Evolutionary conservation across 1,140 invertebrate species (phyloP).

Genomic region (Platyura marginata): DNA sequence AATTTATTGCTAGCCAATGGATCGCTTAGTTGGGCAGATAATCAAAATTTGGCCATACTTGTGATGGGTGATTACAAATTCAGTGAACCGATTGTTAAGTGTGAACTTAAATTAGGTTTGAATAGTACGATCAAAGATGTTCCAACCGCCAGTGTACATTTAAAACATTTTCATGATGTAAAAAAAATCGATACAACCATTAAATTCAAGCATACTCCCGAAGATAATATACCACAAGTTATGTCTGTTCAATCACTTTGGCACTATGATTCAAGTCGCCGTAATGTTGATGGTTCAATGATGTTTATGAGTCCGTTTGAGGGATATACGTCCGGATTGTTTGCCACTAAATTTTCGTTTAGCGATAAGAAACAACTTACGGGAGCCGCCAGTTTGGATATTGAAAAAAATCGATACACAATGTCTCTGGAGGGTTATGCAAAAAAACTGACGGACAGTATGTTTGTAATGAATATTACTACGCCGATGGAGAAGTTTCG

Average conservation of each 20-base stretch:
- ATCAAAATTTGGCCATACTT: constrained; percentile 30
- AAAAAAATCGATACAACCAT: constrained; percentile 30
- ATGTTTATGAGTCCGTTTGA: constrained; percentile 33
- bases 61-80: constrained; percentile 27
- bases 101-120: constrained; percentile 29
- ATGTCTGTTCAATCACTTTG: constrained; percentile 35
- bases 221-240: constrained; percentile 17
- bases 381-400: constrained; percentile 41
- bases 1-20: constrained; percentile 21
- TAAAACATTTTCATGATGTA: constrained; percentile 31
- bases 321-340: constrained; percentile 40
- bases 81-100: constrained; percentile 20
- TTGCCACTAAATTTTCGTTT: constrained; percentile 40
- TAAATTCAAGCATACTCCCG: constrained; percentile 20
- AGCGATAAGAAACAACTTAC: constrained; percentile 36
- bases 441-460: constrained; percentile 40
- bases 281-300: constrained; percentile 35
- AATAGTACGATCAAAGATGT: constrained; percentile 36
- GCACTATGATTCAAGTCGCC: constrained; percentile 27
- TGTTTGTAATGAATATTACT: constrained; percentile 47
- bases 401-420: constrained; percentile 46
- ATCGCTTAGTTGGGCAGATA: constrained; percentile 33
- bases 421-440: constrained; percentile 41
- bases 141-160: constrained; percentile 29
- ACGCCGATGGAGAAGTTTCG: constrained; percentile 46